phyloP scores from a whole-genome alignment of 1,140 invertebrate genomes.

The Notospermus geniculatus region DNA sequence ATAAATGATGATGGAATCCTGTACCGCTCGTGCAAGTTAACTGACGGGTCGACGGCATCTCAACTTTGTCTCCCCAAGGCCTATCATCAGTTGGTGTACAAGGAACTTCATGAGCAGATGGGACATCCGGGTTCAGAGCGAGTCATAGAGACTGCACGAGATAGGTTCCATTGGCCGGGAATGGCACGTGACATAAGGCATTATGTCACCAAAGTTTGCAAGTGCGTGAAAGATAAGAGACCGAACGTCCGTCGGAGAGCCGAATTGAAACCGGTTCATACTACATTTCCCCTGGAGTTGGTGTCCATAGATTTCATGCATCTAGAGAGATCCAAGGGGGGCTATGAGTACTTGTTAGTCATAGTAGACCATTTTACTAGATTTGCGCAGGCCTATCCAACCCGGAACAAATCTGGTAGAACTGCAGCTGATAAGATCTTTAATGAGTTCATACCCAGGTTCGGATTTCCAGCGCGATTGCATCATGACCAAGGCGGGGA shows the following conservation, averaged over 20 bases:
- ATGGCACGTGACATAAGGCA: constrained; percentile 17
- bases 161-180: constrained; percentile 18
- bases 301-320: constrained; percentile 21
- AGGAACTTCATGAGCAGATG: constrained; percentile 20
- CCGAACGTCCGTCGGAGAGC: constrained; percentile 10
- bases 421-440: constrained; percentile 24
- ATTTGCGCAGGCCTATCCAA: constrained; percentile 22
- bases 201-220: constrained; percentile 17
- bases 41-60: too few species aligned
- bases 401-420: constrained; percentile 21
- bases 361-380: constrained; percentile 26
- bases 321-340: constrained; percentile 21
- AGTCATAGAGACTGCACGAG: constrained; percentile 4
- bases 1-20: constrained; percentile 1
- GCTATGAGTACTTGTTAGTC: constrained; percentile 22
- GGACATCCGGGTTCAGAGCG: constrained; percentile 21
- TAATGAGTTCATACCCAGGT: constrained; percentile 24
- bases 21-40: background rate
- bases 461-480: constrained; percentile 21
- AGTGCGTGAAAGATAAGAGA: constrained; percentile 18
- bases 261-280: constrained; percentile 14
- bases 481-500: constrained; percentile 26
- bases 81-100: background rate
- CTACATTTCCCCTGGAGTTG: constrained; percentile 20
- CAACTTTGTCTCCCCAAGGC: constrained; percentile 19